These are phyloP conservation scores for Oscheius sp. DNA, from an alignment of 2,888 invertebrate genomes.

Conservation along the genomic window DNA sequence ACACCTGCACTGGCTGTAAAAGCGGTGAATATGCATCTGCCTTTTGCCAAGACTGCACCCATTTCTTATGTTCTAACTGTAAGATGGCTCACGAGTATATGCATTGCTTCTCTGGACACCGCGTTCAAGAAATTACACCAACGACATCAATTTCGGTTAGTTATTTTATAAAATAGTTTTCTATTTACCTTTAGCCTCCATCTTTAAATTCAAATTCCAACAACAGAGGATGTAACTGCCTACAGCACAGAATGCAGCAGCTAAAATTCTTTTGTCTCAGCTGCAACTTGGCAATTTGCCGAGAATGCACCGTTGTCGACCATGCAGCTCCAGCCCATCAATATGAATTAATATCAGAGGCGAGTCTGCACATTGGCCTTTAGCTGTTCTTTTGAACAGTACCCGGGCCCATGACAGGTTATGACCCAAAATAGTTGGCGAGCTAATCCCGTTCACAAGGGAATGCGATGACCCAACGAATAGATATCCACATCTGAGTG, in stretches of 20 bases:
- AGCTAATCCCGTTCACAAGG: constrained; percentile 1
- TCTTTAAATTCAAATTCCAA: background rate
- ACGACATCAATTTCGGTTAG: background rate
- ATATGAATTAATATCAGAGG: constrained; percentile 84
- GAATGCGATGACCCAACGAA: constrained; percentile 26
- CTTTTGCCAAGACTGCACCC: constrained; percentile 82
- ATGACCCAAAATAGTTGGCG: constrained; percentile 32
- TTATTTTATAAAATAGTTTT: background rate
- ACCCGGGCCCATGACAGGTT: constrained; percentile 31
- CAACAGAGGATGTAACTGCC: constrained; percentile 49
- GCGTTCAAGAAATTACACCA: constrained; percentile 48
- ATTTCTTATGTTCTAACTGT: constrained; percentile 94
- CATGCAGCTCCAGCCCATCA: constrained; percentile 81
- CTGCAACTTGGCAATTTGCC: constrained; percentile 90
- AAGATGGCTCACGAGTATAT: constrained; percentile 98
- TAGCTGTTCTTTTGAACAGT: background rate
- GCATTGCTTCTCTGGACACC: constrained; percentile 89
- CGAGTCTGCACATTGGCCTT: constrained; percentile 37
- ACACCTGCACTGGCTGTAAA: constrained; percentile 91
- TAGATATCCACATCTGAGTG: constrained; percentile 21
- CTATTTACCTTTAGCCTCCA: constrained; percentile 2
- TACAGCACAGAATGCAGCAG: constrained; percentile 77
- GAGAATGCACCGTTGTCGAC: constrained; percentile 89
- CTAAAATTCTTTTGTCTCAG: constrained; percentile 92
- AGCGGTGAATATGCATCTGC: constrained; percentile 60